Percentiles rank a stretch among this genome's conserved stretches.
Conservation (phyloP, 2,797 vertebrate genomes). For the Acipenser oxyrinchus region DNA sequence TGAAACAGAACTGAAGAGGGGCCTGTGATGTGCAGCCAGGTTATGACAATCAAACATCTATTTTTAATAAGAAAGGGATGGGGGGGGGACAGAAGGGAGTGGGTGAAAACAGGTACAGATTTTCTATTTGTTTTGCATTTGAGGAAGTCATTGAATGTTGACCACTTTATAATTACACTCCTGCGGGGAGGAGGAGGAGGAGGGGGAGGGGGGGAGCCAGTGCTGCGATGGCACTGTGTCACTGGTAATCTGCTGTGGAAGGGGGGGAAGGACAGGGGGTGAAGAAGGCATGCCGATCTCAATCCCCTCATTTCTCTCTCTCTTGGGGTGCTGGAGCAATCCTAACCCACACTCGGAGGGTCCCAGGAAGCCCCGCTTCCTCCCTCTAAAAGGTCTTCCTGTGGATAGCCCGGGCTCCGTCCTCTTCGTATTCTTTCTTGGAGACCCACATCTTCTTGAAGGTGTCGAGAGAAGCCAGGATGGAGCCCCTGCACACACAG, state of each 20-base stretch:
- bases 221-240: background rate
- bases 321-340: no score
- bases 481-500: slow-evolving; percentile 63
- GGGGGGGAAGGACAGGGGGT: background rate
- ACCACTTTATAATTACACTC: background rate
- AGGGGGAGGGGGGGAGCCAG: background rate
- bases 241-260: slow-evolving; percentile 18
- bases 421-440: slow-evolving; percentile 86
- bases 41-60: no score
- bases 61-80: no score
- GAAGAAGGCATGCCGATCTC: background rate
- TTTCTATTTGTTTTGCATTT: slow-evolving; percentile 9
- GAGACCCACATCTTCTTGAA: slow-evolving; percentile 94
- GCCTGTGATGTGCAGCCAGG: no score
- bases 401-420: slow-evolving; percentile 77
- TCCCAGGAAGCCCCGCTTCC: background rate
- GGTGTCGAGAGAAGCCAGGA: slow-evolving; percentile 80
- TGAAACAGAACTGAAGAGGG: no score
- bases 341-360: background rate
- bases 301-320: background rate
- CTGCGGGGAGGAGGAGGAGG: slow-evolving; percentile 13
- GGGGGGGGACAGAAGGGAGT: no score
- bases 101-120: background rate
- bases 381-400: slow-evolving; percentile 77
- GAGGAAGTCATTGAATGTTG: background rate